A percentile compares a stretch with the other conserved stretches of the same genome.
Evolutionary conservation across 2,888 invertebrate genomes (phyloP).

Genomic region (Beris morrisii): DNA sequence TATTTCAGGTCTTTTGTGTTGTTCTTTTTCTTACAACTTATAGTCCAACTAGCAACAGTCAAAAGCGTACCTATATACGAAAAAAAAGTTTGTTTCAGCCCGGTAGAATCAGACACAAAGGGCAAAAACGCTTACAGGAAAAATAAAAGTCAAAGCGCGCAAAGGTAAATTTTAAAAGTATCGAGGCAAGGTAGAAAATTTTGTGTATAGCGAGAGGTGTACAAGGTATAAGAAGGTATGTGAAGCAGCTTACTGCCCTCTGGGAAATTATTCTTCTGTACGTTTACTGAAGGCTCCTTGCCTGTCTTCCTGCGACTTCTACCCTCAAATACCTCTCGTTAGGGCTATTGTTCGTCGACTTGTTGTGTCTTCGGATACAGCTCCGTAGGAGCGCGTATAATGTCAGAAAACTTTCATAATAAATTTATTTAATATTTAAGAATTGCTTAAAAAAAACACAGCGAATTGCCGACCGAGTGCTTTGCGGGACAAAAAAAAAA

Average conservation of each 20-base stretch:
- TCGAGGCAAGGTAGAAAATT: conserved; percentile 1
- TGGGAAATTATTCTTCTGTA: conserved; percentile 19
- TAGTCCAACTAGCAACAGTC: conserved; percentile 20
- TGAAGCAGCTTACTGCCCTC: conserved; percentile 18
- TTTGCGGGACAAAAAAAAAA: not conserved
- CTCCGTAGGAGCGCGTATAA: not conserved
- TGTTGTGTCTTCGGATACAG: not conserved
- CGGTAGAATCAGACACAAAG: conserved; percentile 6
- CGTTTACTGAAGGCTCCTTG: not conserved
- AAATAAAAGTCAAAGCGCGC: conserved; percentile 2
- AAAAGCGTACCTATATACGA: not conserved
- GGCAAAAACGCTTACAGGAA: not conserved
- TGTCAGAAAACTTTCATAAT: conserved; percentile 16
- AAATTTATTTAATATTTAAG: conserved; percentile 25
- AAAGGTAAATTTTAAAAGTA: conserved; percentile 6
- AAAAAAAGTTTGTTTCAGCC: conserved; percentile 5
- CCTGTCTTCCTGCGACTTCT: too few relatives aligned
- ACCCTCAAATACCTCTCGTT: not conserved
- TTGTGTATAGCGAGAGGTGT: too few relatives aligned
- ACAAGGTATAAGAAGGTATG: too few relatives aligned
- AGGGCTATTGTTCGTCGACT: conserved; percentile 5
- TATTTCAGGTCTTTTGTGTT: conserved; percentile 4
- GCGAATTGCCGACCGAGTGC: not conserved
- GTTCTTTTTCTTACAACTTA: not conserved
- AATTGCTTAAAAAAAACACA: conserved; percentile 8